Percentiles rank a stretch among this genome's conserved stretches.
These are phyloP conservation scores for Drosophila insularis DNA, from an alignment of 1,140 invertebrate genomes.

Conservation along the genomic window DNA sequence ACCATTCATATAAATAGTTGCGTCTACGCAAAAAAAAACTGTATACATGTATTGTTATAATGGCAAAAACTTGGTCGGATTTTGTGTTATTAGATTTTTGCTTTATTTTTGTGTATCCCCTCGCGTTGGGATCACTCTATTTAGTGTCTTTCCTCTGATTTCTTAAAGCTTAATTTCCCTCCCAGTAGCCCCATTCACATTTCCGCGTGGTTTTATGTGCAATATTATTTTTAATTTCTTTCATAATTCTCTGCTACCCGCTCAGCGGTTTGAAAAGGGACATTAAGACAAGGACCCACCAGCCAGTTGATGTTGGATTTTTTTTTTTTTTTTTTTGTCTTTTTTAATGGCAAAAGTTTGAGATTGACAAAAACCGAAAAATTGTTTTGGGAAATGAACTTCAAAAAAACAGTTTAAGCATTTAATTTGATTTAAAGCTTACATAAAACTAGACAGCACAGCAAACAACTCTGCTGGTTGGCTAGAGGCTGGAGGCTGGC, in stretches of 20 bases:
- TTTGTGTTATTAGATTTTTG: neutral
- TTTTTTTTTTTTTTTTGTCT: neutral
- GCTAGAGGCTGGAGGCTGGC: neutral
- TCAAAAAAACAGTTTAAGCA: slow-evolving; percentile 26
- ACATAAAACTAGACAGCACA: slow-evolving; percentile 38
- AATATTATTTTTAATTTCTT: slow-evolving; percentile 62
- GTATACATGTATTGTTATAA: neutral
- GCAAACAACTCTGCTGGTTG: too few species aligned
- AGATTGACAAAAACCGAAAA: slow-evolving; percentile 1
- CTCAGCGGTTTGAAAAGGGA: slow-evolving; percentile 13
- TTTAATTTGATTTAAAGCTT: slow-evolving; percentile 71
- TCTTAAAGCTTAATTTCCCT: slow-evolving; percentile 73
- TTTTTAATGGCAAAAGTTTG: slow-evolving; percentile 52
- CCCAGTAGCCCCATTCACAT: slow-evolving; percentile 23
- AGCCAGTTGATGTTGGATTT: neutral
- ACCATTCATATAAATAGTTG: too few species aligned
- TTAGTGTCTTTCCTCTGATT: slow-evolving; percentile 68
- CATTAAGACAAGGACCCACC: slow-evolving; percentile 17
- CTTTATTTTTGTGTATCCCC: neutral
- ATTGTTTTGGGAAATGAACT: slow-evolving; percentile 58
- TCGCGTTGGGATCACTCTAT: slow-evolving; percentile 12
- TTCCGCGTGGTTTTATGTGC: slow-evolving; percentile 46
- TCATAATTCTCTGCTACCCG: slow-evolving; percentile 31
- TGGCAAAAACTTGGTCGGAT: neutral
- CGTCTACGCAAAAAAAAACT: neutral